Evolutionary conservation across 2,113 vertebrate genomes (phyloP), one percentile per base, ranked within the genome.

Genomic region (Menura novaehollandiae): DNA sequence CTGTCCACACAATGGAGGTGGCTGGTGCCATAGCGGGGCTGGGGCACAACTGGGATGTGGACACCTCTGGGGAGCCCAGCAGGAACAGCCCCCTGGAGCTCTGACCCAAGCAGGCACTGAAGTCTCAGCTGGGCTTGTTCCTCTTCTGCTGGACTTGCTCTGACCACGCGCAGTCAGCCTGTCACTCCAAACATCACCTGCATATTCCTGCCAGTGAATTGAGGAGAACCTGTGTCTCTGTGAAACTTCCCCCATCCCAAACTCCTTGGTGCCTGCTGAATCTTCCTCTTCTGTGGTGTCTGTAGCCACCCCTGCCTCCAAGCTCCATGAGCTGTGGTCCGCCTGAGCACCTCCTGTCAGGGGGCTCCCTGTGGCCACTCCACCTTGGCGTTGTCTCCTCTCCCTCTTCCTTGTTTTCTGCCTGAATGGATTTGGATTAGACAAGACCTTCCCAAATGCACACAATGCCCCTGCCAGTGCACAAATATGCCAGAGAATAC

Each of bases 281-380:
- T 20, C 32, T 41, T 28, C 27, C 37, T 24, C 3, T 28, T 16
- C 15, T 6, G 60, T 24, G 14, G 17, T 27, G 10, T 9, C 32
- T 32, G 19, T 10, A 41, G 39, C 23, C 39, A 35, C 8, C 5
- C 21, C 13, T 69, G 30, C 17, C 43, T 23, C 20, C 46, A 24
- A 21, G 27, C 16, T 51, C 26, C 26, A 2, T 1, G 10, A 13
- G 6, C 71, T 6, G 5, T 0, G 3, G 21, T 23, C 58, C 59
- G 24, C 20, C 49, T 2, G 2, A 49, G 43, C 26, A 3, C 12
- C 27, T 3, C 0, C 3, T 0, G 9, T 5, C 24, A 9, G 32
- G 30, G 11, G 3, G 19, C 10, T 37, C 17, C 35, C 49, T 1
- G 1, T 0, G 0, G n/a, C 17, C 6, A 0, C 23, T 26, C 35